A percentile compares a stretch with the other conserved stretches of the same genome.
These are phyloP conservation scores for Epinotia nisella DNA, from an alignment of 2,888 invertebrate genomes.

Conservation along the genomic window DNA sequence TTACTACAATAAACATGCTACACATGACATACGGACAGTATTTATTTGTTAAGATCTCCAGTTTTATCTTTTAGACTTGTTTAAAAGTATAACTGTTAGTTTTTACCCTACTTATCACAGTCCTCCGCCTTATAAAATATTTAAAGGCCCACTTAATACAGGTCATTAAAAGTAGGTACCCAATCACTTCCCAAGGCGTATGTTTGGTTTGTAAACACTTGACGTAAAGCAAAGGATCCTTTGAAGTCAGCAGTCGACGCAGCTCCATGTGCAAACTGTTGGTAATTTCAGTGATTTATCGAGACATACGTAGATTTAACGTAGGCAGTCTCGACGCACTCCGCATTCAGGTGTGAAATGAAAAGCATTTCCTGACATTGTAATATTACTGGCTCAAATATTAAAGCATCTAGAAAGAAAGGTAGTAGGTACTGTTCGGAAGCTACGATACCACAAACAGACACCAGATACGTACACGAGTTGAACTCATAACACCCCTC, in stretches of 20 bases:
- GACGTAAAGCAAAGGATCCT: conserved; percentile 4
- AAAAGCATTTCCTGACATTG: too few species aligned
- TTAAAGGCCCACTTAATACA: not conserved
- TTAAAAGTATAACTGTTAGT: not conserved
- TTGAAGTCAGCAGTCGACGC: conserved; percentile 4
- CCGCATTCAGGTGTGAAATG: too few species aligned
- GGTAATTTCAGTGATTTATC: conserved; percentile 2
- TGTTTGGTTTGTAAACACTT: not conserved
- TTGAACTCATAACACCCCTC: too few species aligned
- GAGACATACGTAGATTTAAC: not conserved
- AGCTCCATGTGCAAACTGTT: conserved; percentile 5
- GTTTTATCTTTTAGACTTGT: too few species aligned
- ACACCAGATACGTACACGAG: too few species aligned
- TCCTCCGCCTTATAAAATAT: not conserved
- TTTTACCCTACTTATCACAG: not conserved
- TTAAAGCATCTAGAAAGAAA: too few species aligned
- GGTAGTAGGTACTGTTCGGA: too few species aligned
- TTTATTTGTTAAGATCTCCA: too few species aligned
- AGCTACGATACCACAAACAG: too few species aligned
- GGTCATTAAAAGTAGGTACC: not conserved
- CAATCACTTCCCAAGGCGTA: not conserved
- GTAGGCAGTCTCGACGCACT: not conserved
- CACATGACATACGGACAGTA: too few species aligned
- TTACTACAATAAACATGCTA: too few species aligned
- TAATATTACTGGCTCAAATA: too few species aligned